Evolutionary conservation across 2,797 vertebrate genomes (phyloP).

Genomic region (Nyctalus aviator): DNA sequence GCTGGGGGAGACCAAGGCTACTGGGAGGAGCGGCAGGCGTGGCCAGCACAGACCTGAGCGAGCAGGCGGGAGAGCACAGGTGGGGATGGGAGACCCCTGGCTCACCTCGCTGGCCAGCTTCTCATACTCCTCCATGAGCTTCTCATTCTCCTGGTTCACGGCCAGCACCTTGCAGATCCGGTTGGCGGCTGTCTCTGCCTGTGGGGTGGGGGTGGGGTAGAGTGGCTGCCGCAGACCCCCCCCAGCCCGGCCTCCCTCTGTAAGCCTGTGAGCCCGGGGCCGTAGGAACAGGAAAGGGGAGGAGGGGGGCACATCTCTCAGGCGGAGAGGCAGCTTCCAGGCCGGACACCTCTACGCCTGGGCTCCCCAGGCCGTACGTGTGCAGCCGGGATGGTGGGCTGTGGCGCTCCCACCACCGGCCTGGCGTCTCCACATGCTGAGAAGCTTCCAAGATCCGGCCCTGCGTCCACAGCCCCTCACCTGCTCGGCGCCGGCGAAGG

Average conservation of each 20-base stretch:
- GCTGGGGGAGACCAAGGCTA: not conserved
- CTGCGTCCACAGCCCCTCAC: slow-evolving; percentile 75
- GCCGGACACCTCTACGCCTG: not conserved
- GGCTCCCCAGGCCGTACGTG: not conserved
- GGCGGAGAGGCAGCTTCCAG: not conserved
- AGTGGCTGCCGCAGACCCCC: not conserved
- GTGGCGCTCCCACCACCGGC: too few species aligned
- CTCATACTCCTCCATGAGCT: slow-evolving; percentile 96
- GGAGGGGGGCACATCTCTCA: not conserved
- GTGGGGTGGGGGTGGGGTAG: not conserved
- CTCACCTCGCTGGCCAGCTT: slow-evolving; percentile 96
- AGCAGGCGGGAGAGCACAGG: not conserved
- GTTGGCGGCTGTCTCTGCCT: slow-evolving; percentile 96
- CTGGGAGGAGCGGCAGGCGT: not conserved
- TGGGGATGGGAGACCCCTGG: not conserved
- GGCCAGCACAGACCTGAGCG: not conserved
- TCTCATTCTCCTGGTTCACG: slow-evolving; percentile 96
- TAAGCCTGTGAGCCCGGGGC: not conserved
- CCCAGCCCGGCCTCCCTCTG: not conserved
- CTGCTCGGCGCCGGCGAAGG: slow-evolving; percentile 95
- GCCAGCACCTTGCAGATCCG: slow-evolving; percentile 96
- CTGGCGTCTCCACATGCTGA: not conserved
- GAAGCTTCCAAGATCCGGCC: not conserved
- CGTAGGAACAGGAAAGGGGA: rapidly evolving
- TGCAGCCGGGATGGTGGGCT: not conserved